A percentile compares a stretch with the other conserved stretches of the same genome.
These are phyloP conservation scores for Nycticebus coucang DNA, from an alignment of 2,113 vertebrate species.

Conservation along the genomic window DNA sequence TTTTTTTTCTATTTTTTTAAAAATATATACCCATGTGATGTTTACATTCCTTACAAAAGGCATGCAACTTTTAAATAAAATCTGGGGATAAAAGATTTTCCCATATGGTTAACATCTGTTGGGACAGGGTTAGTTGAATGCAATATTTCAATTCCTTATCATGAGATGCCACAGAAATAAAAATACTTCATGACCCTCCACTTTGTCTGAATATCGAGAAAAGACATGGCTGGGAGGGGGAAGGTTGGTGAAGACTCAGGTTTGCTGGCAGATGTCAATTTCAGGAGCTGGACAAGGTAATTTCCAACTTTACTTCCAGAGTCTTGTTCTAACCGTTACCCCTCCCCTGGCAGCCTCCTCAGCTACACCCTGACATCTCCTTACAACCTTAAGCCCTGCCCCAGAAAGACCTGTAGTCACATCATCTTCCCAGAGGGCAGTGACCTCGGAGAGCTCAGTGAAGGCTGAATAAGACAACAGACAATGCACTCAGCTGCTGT, in stretches of 20 bases:
- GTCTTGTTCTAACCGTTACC: not conserved
- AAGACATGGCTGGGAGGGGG: fast-evolving
- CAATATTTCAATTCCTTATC: not conserved
- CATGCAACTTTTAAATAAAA: not conserved
- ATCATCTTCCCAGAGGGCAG: not conserved
- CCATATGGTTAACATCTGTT: not conserved
- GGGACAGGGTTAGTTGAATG: not conserved
- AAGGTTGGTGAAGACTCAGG: not conserved
- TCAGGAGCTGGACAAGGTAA: too few species aligned
- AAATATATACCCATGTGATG: fast-evolving
- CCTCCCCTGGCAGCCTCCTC: fast-evolving
- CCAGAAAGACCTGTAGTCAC: not conserved
- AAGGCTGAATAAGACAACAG: fast-evolving
- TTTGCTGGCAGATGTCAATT: not conserved
- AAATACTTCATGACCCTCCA: fast-evolving
- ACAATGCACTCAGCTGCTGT: not conserved
- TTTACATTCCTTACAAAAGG: not conserved
- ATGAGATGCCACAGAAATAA: too few species aligned
- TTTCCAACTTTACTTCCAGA: not conserved
- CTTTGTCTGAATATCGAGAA: fast-evolving
- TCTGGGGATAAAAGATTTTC: not conserved
- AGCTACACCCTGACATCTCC: too few species aligned
- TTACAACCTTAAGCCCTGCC: not conserved
- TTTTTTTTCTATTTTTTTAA: too few species aligned
- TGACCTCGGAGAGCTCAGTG: fast-evolving